Evolutionary conservation across 1,140 invertebrate genomes (phyloP).

Genomic region (Drusus annulatus): DNA sequence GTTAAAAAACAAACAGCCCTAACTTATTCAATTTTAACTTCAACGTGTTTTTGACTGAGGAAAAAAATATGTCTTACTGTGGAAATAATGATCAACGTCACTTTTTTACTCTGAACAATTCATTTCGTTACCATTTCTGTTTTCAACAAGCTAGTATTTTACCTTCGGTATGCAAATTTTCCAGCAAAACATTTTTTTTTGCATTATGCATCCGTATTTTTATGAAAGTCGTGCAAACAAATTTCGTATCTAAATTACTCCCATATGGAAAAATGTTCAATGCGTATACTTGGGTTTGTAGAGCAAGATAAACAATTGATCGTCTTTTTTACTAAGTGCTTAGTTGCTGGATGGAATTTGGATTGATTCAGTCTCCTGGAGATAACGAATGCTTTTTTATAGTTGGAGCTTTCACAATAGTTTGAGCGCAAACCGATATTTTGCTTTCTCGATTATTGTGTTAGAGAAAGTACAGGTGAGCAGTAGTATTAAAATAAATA

Average conservation of each 20-base stretch:
- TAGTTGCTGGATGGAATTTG: neutral
- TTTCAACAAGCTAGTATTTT: neutral
- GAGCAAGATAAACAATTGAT: neutral
- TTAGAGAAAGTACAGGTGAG: neutral
- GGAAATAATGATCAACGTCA: neutral
- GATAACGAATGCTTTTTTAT: slow-evolving; percentile 28
- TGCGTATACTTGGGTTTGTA: neutral
- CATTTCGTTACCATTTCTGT: neutral
- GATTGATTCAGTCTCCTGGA: neutral
- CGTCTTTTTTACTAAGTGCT: neutral
- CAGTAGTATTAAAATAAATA: neutral
- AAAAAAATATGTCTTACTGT: neutral
- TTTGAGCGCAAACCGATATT: slow-evolving; percentile 25
- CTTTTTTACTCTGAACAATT: neutral
- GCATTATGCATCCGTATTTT: slow-evolving; percentile 16
- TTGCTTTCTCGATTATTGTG: neutral
- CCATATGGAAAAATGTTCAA: neutral
- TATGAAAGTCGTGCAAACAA: neutral
- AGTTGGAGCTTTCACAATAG: slow-evolving; percentile 16
- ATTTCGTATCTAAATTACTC: neutral
- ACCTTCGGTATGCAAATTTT: slow-evolving; percentile 3
- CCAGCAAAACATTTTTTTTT: neutral
- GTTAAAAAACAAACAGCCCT: no score
- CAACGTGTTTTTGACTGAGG: neutral
- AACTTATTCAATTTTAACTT: no score